A percentile compares a stretch with the other conserved stretches of the same genome.
These are phyloP conservation scores for Ylistrum balloti DNA, from an alignment of 1,140 invertebrate species.

Conservation along the genomic window DNA sequence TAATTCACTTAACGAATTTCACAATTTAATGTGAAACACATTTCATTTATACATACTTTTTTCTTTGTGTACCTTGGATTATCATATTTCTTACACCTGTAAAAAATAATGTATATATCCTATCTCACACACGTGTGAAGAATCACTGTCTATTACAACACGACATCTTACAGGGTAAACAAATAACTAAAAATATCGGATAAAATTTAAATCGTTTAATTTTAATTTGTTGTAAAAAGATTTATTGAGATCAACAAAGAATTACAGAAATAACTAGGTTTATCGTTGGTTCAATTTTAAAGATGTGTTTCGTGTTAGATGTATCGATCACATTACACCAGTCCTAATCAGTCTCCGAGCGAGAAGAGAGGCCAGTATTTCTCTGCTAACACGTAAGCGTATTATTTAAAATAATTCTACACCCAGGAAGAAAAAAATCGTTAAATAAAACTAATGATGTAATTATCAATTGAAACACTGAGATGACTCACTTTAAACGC, in stretches of 20 bases:
- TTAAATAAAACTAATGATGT: not conserved
- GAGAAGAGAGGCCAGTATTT: not conserved
- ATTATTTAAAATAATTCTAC: slow-evolving; percentile 36
- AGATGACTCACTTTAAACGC: slow-evolving; percentile 11
- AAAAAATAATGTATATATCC: too few relatives aligned
- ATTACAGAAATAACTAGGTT: not conserved
- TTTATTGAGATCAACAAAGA: not conserved
- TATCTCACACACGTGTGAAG: too few relatives aligned
- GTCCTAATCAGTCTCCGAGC: not conserved
- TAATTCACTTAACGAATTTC: too few relatives aligned
- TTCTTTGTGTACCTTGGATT: too few relatives aligned
- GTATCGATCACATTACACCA: not conserved
- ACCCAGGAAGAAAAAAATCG: not conserved
- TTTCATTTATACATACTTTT: too few relatives aligned
- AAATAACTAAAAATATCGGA: not conserved
- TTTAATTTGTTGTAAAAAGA: not conserved
- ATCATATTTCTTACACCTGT: too few relatives aligned
- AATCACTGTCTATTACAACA: too few relatives aligned
- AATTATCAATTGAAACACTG: not conserved
- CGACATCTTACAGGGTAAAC: too few relatives aligned
- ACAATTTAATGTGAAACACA: too few relatives aligned
- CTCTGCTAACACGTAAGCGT: not conserved
- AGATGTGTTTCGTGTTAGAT: not conserved
- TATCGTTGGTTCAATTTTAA: not conserved
- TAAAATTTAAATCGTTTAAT: not conserved